Percentiles rank a stretch among this genome's conserved stretches.
Evolutionary conservation across 1,140 invertebrate genomes (phyloP).

Genomic region (Caenorhabditis latens): DNA sequence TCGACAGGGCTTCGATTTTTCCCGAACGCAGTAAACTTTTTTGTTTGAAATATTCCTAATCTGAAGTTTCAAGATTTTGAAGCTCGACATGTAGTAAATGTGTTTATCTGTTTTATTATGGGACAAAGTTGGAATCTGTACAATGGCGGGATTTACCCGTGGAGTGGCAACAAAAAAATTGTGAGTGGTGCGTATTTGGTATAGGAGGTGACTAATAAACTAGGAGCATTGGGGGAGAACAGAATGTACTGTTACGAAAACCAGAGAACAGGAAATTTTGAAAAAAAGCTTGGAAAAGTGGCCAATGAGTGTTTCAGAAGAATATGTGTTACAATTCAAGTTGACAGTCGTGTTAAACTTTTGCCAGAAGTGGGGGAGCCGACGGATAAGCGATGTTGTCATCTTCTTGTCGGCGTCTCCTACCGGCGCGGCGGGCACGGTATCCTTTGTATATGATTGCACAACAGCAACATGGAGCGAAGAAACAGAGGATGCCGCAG

Average conservation of each 20-base stretch:
- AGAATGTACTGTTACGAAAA: background rate
- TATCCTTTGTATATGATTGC: constrained; percentile 50
- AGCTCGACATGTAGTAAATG: background rate
- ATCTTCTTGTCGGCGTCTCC: background rate
- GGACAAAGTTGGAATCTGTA: constrained; percentile 8
- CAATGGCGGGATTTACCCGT: constrained; percentile 44
- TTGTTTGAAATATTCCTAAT: too few relatives aligned
- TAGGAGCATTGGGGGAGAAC: background rate
- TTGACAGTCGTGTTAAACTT: constrained; percentile 11
- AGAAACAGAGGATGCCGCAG: constrained; percentile 61
- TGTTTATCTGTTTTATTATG: constrained; percentile 31
- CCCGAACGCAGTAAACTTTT: too few relatives aligned
- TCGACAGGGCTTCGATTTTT: background rate
- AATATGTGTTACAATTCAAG: background rate
- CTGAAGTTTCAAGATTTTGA: too few relatives aligned
- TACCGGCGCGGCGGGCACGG: constrained; percentile 37
- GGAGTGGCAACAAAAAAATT: background rate
- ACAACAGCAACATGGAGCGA: constrained; percentile 60
- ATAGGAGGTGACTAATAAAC: background rate
- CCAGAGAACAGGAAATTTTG: background rate
- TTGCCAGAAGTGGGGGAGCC: constrained; percentile 36
- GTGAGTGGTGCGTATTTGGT: background rate
- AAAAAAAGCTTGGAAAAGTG: background rate
- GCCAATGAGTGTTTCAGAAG: too few relatives aligned
- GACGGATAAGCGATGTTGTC: constrained; percentile 46